These are phyloP conservation scores for Peribatodes rhomboidaria DNA, from an alignment of 2,888 invertebrate species.

Conservation along the genomic window DNA sequence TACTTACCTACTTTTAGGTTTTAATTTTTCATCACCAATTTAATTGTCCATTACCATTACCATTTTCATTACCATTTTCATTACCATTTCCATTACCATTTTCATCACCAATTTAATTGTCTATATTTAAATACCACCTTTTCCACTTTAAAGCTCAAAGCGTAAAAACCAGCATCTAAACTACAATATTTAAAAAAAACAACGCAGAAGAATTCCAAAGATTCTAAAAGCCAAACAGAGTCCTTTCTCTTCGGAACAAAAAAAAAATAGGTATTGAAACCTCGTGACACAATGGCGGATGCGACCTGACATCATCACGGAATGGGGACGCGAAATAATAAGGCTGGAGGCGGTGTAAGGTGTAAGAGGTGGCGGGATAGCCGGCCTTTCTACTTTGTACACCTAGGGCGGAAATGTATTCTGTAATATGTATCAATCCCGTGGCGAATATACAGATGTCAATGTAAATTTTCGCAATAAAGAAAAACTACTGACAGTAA, in stretches of 20 bases:
- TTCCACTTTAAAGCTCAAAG: not conserved
- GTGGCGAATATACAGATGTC: no score
- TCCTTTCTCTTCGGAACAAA: constrained; percentile 55
- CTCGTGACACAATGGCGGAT: constrained; percentile 82
- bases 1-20: no score
- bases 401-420: no score
- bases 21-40: no score
- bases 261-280: constrained; percentile 80
- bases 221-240: constrained; percentile 46
- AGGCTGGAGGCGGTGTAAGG: constrained; percentile 64
- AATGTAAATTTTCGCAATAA: no score
- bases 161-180: not conserved
- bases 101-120: no score
- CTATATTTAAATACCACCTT: not conserved
- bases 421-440: no score
- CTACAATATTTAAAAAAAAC: constrained; percentile 27
- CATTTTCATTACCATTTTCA: no score
- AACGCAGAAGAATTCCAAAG: constrained; percentile 42
- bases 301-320: constrained; percentile 85
- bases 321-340: constrained; percentile 86
- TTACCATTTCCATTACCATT: no score
- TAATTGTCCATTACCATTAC: no score
- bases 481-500: no score
- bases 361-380: constrained; percentile 43
- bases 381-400: not conserved